Evolutionary conservation across 2,113 vertebrate species (phyloP).

Genomic region (Sinocyclocheilus anophthalmus): DNA sequence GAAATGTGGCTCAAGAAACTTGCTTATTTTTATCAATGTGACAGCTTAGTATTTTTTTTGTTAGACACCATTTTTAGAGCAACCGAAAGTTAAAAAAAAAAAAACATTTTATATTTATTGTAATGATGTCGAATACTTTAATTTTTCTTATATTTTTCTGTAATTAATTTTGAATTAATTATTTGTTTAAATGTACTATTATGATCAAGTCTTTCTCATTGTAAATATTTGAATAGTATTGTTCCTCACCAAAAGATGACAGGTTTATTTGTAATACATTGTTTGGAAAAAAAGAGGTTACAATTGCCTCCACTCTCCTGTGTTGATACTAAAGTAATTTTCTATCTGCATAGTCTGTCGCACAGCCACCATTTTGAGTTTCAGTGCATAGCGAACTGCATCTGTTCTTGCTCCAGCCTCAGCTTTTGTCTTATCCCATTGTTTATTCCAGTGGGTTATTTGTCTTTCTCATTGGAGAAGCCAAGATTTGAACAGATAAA

Average conservation of each 20-base stretch:
- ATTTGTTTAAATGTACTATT: background rate
- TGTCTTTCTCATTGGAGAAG: constrained; percentile 41
- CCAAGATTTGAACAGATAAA: constrained; percentile 51
- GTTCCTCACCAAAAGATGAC: background rate
- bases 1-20: background rate
- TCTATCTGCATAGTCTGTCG: background rate
- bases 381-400: background rate
- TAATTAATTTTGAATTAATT: background rate
- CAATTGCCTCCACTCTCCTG: background rate
- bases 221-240: background rate
- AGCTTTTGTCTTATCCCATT: constrained; percentile 22
- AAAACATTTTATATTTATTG: too few relatives aligned
- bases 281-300: background rate
- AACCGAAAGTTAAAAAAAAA: too few relatives aligned
- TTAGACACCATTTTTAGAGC: too few relatives aligned
- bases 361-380: background rate
- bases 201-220: background rate
- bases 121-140: too few relatives aligned
- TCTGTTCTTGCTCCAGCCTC: constrained; percentile 35
- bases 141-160: too few relatives aligned
- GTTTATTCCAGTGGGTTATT: constrained; percentile 47
- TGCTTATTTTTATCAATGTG: background rate
- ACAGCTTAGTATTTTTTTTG: background rate
- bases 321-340: background rate
- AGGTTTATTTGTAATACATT: background rate